Percentiles rank a stretch among this genome's conserved stretches.
Conservation (phyloP, 2,888 invertebrate species). For the Calephelis perditalis region DNA sequence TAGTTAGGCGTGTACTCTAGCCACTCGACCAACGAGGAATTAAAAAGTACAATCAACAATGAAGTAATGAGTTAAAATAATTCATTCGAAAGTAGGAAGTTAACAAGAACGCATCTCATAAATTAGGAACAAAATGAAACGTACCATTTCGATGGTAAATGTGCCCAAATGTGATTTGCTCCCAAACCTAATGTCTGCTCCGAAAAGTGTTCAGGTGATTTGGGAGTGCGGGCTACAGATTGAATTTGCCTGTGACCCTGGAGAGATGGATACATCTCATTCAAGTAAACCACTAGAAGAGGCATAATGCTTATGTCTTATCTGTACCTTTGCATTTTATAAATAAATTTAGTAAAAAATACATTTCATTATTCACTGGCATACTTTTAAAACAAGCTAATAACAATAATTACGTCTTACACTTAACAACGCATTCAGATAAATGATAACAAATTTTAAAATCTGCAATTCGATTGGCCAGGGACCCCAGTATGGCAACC, state of each 20-base stretch:
- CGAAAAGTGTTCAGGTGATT: constrained; percentile 69
- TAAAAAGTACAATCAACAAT: no score
- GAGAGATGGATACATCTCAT: constrained; percentile 49
- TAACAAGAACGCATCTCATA: constrained; percentile 12
- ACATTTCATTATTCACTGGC: background rate
- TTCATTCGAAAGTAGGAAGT: background rate
- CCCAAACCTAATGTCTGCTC: constrained; percentile 53
- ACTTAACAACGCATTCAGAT: no score
- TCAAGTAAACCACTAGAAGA: constrained; percentile 28
- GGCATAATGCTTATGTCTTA: constrained; percentile 22
- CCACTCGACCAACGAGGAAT: no score
- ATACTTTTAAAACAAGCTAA: no score
- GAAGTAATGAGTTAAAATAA: background rate
- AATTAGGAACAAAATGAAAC: constrained; percentile 17
- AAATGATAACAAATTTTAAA: no score
- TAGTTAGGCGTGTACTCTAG: no score
- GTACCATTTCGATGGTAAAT: constrained; percentile 43
- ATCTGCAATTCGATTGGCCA: no score
- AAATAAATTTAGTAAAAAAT: no score
- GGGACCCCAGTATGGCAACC: no score
- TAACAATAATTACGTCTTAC: no score
- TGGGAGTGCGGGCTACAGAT: constrained; percentile 69
- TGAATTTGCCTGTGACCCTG: constrained; percentile 63
- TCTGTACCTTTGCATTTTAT: background rate
- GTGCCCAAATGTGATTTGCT: constrained; percentile 67